Percentiles rank a stretch among this genome's conserved stretches.
These are phyloP conservation scores for Betta splendens DNA, from an alignment of 2,797 vertebrate species.

Conservation along the genomic window DNA sequence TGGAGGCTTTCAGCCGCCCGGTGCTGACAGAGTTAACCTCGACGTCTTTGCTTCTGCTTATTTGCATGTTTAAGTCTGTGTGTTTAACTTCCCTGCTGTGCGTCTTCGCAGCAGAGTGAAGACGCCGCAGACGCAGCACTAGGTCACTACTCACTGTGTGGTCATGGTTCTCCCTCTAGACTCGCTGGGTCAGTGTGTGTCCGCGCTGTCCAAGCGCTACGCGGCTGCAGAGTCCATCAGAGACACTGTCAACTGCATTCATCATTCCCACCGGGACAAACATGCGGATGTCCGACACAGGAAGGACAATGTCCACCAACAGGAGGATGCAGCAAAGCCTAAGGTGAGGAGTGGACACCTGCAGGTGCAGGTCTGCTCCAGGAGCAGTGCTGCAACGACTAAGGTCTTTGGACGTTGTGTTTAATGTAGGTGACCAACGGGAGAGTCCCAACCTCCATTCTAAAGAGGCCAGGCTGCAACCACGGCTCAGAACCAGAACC, in stretches of 20 bases:
- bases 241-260: conserved; percentile 71
- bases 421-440: conserved; percentile 64
- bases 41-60: conserved; percentile 13
- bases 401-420: conserved; percentile 13
- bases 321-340: conserved; percentile 74
- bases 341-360: conserved; percentile 64
- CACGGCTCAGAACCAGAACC: conserved; percentile 57
- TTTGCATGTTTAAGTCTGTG: conserved; percentile 63
- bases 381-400: conserved; percentile 2
- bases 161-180: conserved; percentile 70
- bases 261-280: conserved; percentile 78
- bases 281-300: conserved; percentile 80
- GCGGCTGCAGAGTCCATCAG: conserved; percentile 75
- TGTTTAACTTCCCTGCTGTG: conserved; percentile 41
- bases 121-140: conserved; percentile 1
- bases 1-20: background rate
- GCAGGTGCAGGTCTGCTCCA: no score
- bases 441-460: conserved; percentile 87
- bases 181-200: conserved; percentile 82
- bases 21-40: conserved; percentile 45
- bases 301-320: conserved; percentile 72
- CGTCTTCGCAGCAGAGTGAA: conserved; percentile 26
- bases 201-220: conserved; percentile 80
- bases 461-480: conserved; percentile 79
- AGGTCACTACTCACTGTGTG: conserved; percentile 22